Evolutionary conservation across 1,140 invertebrate species (phyloP), one percentile per base, ranked within the genome.

Genomic region (Zaprionus lachaisei): DNA sequence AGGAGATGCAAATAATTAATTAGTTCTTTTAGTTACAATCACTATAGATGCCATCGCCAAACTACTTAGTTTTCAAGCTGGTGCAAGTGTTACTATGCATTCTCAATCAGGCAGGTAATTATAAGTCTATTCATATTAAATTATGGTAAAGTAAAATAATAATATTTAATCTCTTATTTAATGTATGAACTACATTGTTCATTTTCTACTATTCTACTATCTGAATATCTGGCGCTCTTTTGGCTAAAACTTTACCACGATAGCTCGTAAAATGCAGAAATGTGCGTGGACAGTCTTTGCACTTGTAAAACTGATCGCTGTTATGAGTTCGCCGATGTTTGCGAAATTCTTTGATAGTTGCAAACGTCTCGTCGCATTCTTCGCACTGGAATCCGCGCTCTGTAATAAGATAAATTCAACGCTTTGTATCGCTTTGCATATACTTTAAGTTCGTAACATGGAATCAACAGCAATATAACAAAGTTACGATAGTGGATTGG

Each of bases 301-400:
- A 95, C 70, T 94, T 93, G 85, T 94, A 95, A 26, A 95, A 94
- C 58, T 93, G 92, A 77, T 95, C 94, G 2, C 94, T 93, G 4
- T 94, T 94, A 77, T 95, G 95, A 37, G 93, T 95, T 58, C 95
- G 91, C 31, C 93, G 86, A 76, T 96, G 95, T 72, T 94, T 93
- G 61, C 94, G 93, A 51, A 94, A 84, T 47, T 93, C 94, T 56
- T 93, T 92, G 24, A 94, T 94, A 61, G 94, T 94, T 14, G 93
- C 93, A 78, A 95, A 95, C 69, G 92, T 92, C 49, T 93, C 89
- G 7, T 93, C 93, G 84, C 95, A 95, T 54, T 94, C 83, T 49
- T 94, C 94, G 89, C 95, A 95, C 62, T 84, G 78, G 81, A 84
- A 89, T 61, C 84, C 92, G 20, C 83, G 64, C 68, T 92, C 93